Evolutionary conservation across 2,797 vertebrate species (phyloP).

Genomic region (Melanotaenia boesemani): DNA sequence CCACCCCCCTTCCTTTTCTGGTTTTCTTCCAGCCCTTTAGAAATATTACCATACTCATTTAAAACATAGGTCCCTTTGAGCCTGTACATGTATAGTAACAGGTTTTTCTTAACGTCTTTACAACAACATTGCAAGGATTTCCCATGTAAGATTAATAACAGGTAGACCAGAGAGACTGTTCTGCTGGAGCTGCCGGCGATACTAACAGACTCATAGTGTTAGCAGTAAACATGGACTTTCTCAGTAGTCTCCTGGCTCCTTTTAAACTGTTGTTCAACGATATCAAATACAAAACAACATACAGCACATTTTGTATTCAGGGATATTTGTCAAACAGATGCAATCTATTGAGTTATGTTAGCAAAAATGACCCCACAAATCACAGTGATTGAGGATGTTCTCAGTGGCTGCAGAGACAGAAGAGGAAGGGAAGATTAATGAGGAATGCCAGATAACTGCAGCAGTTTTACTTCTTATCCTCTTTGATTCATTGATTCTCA

Average conservation of each 20-base stretch:
- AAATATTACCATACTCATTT: conserved; percentile 15
- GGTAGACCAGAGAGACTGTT: conserved; percentile 17
- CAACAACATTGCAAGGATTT: conserved; percentile 25
- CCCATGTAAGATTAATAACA: conserved; percentile 7
- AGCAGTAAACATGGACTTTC: conserved; percentile 4
- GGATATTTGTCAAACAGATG: conserved; percentile 23
- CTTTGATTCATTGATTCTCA: conserved; percentile 3
- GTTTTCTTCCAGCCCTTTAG: conserved; percentile 33
- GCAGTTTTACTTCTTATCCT: conserved; percentile 14
- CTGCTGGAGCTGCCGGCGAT: conserved; percentile 35
- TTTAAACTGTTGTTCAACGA: not conserved
- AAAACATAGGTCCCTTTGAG: conserved; percentile 7
- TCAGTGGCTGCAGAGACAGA: conserved; percentile 11
- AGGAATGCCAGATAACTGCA: conserved; percentile 17
- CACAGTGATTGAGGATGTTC: conserved; percentile 35
- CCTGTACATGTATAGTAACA: conserved; percentile 2
- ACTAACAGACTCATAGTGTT: conserved; percentile 34
- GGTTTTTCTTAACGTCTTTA: conserved; percentile 10
- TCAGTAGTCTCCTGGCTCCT: not conserved
- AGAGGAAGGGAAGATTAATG: conserved; percentile 39
- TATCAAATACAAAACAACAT: conserved; percentile 15
- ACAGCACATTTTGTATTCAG: conserved; percentile 15
- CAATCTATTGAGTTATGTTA: conserved; percentile 21
- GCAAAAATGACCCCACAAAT: conserved; percentile 24
- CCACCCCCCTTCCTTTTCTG: conserved; percentile 23